Evolutionary conservation across 2,888 invertebrate species (phyloP), one percentile per base, ranked within the genome.

Genomic region (Mythimna ferrago): DNA sequence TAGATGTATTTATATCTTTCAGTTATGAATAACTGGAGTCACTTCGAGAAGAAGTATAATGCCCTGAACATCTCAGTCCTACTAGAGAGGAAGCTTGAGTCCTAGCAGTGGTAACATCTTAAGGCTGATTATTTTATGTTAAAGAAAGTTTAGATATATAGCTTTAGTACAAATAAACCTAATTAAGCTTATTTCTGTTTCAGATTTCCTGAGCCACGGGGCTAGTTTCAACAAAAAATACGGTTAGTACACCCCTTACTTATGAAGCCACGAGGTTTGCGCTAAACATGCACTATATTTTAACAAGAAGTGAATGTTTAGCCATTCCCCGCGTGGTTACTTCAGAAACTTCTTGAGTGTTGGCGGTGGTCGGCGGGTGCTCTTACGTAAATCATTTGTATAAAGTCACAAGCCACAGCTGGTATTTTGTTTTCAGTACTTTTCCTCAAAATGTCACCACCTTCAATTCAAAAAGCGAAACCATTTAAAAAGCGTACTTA

Each of bases 151-250:
- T 16, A 38, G 38, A 1, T 35, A 1, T 10, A 10, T 51, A 51
- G 19, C n/a, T 54, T 54, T 10, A 54, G 21, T 21, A 21, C 21
- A 21, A 48, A 54, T n/a, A 21, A 51, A 26, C 3, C 35, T 81
- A 66, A 78, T 21, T 2, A 11, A 26, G 7, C 16, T n/a, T 6
- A n/a, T 83, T 84, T 87, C 88, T 92, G 60, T 91, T 94, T 67
- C 96, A 96, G 96, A 96, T 95, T 96, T 96, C 93, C 95, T 96
- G 93, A 95, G 95, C 86, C 95, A 96, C 96, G 96, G 96, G 92
- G 95, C 96, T 87, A 94, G 95, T 90, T 96, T 96, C 93, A 96
- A 96, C 93, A 96, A 96, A 89, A 96, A 96, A 93, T 96, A 96
- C 96, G 95, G 96, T 96, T 80, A 93, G 96, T 95, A 91, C 64